Percentiles rank a stretch among this genome's conserved stretches.
Evolutionary conservation across 1,140 invertebrate species (phyloP).

Genomic region (Cherax destructor): DNA sequence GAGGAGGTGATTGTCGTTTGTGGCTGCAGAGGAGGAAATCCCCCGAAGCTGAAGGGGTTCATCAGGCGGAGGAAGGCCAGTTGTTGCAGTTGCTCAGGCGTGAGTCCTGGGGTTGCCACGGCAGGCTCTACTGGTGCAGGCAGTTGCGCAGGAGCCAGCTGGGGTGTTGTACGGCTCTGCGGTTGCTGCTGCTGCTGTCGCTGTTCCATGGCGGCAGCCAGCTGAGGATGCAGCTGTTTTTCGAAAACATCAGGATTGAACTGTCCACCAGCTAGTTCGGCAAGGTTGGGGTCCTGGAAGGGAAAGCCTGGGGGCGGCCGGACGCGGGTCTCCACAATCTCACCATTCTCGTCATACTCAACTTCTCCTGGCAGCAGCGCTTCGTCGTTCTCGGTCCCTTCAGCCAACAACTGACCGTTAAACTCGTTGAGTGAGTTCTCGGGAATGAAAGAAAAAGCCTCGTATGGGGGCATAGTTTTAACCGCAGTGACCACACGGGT

Average conservation of each 20-base stretch:
- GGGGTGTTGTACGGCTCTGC: conserved; percentile 61
- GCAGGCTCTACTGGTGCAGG: conserved; percentile 71
- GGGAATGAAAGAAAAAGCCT: conserved; percentile 89
- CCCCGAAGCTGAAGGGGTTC: conserved; percentile 79
- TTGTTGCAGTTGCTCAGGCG: conserved; percentile 83
- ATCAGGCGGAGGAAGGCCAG: conserved; percentile 83
- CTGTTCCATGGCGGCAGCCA: conserved; percentile 62
- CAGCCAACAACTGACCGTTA: conserved; percentile 80
- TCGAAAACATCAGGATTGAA: conserved; percentile 66
- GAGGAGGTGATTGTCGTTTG: conserved; percentile 86
- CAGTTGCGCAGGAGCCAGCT: conserved; percentile 63
- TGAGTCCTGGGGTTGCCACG: conserved; percentile 74
- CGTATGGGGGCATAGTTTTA: conserved; percentile 90
- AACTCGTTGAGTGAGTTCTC: conserved; percentile 92
- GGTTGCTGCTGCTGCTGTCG: conserved; percentile 73
- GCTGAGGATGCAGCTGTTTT: conserved; percentile 62
- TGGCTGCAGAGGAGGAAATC: conserved; percentile 75
- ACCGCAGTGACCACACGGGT: conserved; percentile 90
- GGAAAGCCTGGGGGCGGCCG: conserved; percentile 74
- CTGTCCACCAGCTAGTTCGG: conserved; percentile 75
- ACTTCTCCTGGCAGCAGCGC: conserved; percentile 84
- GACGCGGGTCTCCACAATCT: conserved; percentile 80
- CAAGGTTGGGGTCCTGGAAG: conserved; percentile 68
- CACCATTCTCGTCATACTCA: conserved; percentile 88
- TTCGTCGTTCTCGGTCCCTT: conserved; percentile 72